Conservation (phyloP, 1,140 invertebrate genomes). For the Aphidius gifuensis region DNA sequence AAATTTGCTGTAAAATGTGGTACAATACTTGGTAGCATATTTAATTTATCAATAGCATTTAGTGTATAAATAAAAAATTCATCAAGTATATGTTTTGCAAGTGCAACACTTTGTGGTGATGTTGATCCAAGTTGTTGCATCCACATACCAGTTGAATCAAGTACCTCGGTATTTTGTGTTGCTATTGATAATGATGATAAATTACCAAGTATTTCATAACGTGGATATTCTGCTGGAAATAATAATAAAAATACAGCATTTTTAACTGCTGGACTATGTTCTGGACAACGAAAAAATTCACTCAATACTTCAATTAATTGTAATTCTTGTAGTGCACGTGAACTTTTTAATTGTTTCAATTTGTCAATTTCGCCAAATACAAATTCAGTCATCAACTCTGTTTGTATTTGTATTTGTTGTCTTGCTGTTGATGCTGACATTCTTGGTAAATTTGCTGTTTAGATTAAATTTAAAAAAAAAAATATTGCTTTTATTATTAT, state of each 20-base stretch:
- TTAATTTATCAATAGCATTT: constrained; percentile 62
- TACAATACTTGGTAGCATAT: constrained; percentile 66
- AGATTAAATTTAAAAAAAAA: constrained; percentile 24
- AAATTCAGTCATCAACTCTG: constrained; percentile 79
- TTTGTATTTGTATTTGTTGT: constrained; percentile 62
- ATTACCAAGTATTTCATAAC: constrained; percentile 71
- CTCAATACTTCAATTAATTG: constrained; percentile 73
- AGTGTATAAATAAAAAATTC: constrained; percentile 75
- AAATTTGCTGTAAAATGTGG: constrained; percentile 79
- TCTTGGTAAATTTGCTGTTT: constrained; percentile 52
- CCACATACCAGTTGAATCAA: constrained; percentile 78
- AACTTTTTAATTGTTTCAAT: constrained; percentile 58
- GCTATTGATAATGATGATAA: constrained; percentile 75
- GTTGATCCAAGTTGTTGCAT: constrained; percentile 79
- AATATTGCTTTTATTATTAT: too few relatives aligned
- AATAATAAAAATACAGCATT: constrained; percentile 79
- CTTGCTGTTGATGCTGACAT: constrained; percentile 59
- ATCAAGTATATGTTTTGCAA: constrained; percentile 72
- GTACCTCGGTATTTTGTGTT: constrained; percentile 67
- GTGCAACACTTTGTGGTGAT: constrained; percentile 65
- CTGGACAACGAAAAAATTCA: constrained; percentile 68
- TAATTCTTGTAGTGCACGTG: constrained; percentile 66
- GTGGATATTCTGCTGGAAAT: constrained; percentile 65
- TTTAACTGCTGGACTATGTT: constrained; percentile 66
- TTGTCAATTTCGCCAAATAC: constrained; percentile 75